Evolutionary conservation across 2,113 vertebrate species (phyloP).

Genomic region (Paramormyrops kingsleyae): DNA sequence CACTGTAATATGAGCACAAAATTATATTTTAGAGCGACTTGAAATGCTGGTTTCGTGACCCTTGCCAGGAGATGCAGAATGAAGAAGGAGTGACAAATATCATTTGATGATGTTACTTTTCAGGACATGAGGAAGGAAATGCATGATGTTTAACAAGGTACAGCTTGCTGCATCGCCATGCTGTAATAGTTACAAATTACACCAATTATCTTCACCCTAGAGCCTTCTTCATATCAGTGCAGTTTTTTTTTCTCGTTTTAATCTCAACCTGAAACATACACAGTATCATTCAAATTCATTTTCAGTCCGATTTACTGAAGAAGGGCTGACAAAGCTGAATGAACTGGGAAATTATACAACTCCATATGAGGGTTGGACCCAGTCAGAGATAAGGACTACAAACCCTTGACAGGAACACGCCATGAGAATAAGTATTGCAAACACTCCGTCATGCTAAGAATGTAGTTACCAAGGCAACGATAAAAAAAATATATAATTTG

Average conservation of each 20-base stretch:
- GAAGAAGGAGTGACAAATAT: not conserved
- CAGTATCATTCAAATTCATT: not conserved
- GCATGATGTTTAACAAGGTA: not conserved
- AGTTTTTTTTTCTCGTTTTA: not conserved
- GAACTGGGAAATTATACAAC: slow-evolving; percentile 27
- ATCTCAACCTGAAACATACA: not conserved
- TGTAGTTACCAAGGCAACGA: slow-evolving; percentile 60
- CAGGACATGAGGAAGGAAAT: not conserved
- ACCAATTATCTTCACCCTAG: not conserved
- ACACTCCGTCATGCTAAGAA: slow-evolving; percentile 39
- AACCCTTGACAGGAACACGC: slow-evolving; percentile 49
- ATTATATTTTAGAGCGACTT: not conserved
- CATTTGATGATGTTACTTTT: not conserved
- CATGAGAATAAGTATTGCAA: slow-evolving; percentile 41
- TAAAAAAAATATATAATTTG: slow-evolving; percentile 15
- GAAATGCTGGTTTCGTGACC: not conserved
- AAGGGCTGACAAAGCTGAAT: not conserved
- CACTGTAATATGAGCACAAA: not conserved
- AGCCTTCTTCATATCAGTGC: not conserved
- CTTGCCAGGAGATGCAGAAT: not conserved
- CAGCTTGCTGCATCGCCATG: not conserved
- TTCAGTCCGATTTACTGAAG: slow-evolving; percentile 3
- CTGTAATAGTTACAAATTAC: not conserved
- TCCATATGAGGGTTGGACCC: slow-evolving; percentile 39
- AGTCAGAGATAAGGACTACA: slow-evolving; percentile 33